Percentiles rank a stretch among this genome's conserved stretches.
These are phyloP conservation scores for Diabrotica virgifera DNA, from an alignment of 1,140 invertebrate species.

Conservation along the genomic window DNA sequence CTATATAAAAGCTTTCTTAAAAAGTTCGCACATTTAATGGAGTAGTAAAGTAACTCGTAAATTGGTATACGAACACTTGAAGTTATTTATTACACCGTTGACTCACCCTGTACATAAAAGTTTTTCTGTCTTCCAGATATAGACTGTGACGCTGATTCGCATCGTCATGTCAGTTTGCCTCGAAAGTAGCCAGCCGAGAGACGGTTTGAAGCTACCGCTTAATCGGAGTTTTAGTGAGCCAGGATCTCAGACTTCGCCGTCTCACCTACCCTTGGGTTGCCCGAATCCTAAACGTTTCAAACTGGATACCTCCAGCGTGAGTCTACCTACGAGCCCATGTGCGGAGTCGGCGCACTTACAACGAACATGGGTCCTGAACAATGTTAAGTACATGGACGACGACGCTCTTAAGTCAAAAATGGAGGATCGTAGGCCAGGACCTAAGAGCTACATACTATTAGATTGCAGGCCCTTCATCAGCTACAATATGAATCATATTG, in stretches of 20 bases:
- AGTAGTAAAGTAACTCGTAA: conserved; percentile 29
- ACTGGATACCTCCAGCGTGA: conserved; percentile 52
- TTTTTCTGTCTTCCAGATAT: conserved; percentile 42
- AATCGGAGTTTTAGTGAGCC: conserved; percentile 63
- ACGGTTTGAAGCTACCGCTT: conserved; percentile 58
- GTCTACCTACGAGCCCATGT: conserved; percentile 58
- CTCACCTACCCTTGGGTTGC: conserved; percentile 31
- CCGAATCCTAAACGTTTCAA: conserved; percentile 55
- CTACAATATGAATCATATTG: conserved; percentile 70
- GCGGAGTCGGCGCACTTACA: conserved; percentile 56
- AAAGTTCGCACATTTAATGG: conserved; percentile 26
- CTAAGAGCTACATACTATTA: conserved; percentile 55
- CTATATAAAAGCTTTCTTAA: neutral
- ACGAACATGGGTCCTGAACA: conserved; percentile 49
- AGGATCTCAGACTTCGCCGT: conserved; percentile 47
- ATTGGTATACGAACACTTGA: conserved; percentile 25
- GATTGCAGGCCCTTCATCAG: conserved; percentile 72
- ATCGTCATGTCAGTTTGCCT: conserved; percentile 53
- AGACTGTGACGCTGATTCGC: conserved; percentile 40
- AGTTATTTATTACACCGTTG: conserved; percentile 22
- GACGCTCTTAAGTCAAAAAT: conserved; percentile 46
- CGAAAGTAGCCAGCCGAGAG: conserved; percentile 53
- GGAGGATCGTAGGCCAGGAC: conserved; percentile 34
- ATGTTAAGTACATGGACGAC: conserved; percentile 43
- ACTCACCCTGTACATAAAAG: neutral